Evolutionary conservation across 1,140 invertebrate species (phyloP).

Genomic region (Drosophila aff.): DNA sequence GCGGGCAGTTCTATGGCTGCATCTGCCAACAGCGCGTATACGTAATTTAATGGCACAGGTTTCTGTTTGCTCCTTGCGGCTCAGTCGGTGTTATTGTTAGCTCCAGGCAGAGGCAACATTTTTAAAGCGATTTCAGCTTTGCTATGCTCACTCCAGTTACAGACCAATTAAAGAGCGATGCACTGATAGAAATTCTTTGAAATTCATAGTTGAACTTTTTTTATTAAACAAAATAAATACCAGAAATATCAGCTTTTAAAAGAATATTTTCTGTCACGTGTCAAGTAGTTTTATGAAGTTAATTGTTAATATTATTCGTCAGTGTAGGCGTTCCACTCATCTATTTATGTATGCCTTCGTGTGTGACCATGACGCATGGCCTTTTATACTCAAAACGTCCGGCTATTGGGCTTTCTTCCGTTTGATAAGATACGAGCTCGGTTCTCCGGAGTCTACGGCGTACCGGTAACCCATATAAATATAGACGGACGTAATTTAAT

Average conservation of each 20-base stretch:
- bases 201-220: too few species aligned
- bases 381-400: slow-evolving; percentile 51
- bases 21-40: slow-evolving; percentile 58
- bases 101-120: slow-evolving; percentile 12
- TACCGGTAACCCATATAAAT: slow-evolving; percentile 73
- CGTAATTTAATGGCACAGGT: slow-evolving; percentile 65
- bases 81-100: slow-evolving; percentile 61
- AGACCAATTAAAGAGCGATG: slow-evolving; percentile 51
- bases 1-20: slow-evolving; percentile 47
- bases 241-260: too few species aligned
- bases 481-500: slow-evolving; percentile 77
- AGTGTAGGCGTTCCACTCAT: neutral
- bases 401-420: slow-evolving; percentile 68
- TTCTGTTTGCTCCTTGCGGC: slow-evolving; percentile 43
- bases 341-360: slow-evolving; percentile 15
- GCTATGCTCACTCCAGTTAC: slow-evolving; percentile 6
- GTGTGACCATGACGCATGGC: slow-evolving; percentile 62
- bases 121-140: slow-evolving; percentile 67
- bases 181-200: neutral
- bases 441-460: slow-evolving; percentile 9
- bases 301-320: neutral
- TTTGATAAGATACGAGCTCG: slow-evolving; percentile 63
- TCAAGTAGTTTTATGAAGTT: neutral
- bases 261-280: neutral
- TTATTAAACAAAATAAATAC: neutral